Evolutionary conservation across 2,888 invertebrate species (phyloP).

Genomic region (Rhyacophila evoluta): DNA sequence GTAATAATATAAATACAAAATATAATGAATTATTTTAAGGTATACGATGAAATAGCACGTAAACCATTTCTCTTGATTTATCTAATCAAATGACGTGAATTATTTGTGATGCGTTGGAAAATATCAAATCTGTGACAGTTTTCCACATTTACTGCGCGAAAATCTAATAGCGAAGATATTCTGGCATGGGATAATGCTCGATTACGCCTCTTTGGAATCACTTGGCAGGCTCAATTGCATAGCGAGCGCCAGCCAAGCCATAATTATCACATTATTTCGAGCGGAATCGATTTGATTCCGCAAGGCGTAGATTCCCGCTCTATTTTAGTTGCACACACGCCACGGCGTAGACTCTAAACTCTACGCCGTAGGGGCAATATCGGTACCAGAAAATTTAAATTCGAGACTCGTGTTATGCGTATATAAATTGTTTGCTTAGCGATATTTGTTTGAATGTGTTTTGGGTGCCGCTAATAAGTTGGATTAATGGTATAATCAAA

Average conservation of each 20-base stretch:
- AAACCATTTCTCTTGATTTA: too few species aligned
- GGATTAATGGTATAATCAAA: background rate
- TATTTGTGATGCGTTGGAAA: too few species aligned
- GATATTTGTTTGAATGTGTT: slow-evolving; percentile 4
- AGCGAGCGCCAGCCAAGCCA: background rate
- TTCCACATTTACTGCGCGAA: background rate
- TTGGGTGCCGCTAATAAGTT: background rate
- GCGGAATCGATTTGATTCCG: slow-evolving; percentile 29
- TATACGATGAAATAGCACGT: too few species aligned
- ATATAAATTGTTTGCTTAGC: background rate
- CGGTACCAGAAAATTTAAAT: background rate
- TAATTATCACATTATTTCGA: slow-evolving; percentile 26
- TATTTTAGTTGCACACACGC: background rate
- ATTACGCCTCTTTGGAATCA: background rate
- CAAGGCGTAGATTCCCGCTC: background rate
- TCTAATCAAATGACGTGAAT: too few species aligned
- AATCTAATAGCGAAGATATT: background rate
- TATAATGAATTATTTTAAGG: too few species aligned
- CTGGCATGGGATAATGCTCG: background rate
- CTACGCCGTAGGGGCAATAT: background rate
- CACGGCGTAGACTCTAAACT: background rate
- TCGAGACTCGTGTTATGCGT: background rate
- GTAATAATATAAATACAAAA: too few species aligned
- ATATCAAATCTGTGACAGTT: background rate
- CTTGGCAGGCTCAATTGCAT: background rate